Evolutionary conservation across 2,113 vertebrate species (phyloP).

Genomic region (Pelobates fuscus): DNA sequence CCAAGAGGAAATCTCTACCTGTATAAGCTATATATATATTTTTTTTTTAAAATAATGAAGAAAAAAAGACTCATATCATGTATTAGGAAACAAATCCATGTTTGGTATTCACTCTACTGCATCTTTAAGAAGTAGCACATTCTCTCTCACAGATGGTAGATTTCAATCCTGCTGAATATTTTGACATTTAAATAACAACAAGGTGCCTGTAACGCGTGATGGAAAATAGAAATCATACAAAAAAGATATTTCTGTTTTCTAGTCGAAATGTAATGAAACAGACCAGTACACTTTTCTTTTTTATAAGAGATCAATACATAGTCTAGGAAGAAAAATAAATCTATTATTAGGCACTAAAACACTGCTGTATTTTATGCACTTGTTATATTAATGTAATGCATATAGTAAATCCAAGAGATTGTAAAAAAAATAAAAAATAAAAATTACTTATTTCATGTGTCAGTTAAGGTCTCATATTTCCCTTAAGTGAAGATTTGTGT

Average conservation of each 20-base stretch:
- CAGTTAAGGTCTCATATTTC: conserved; percentile 14
- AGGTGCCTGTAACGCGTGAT: too few relatives aligned
- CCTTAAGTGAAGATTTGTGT: not conserved
- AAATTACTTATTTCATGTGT: not conserved
- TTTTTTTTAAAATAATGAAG: too few relatives aligned
- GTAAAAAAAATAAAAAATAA: conserved; percentile 16
- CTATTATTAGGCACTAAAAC: conserved; percentile 1
- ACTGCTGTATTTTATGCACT: not conserved
- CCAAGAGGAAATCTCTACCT: too few relatives aligned
- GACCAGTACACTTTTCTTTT: not conserved
- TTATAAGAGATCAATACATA: not conserved
- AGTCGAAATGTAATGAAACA: not conserved
- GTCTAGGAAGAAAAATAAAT: not conserved
- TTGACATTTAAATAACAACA: too few relatives aligned
- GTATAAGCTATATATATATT: too few relatives aligned
- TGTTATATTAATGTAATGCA: not conserved
- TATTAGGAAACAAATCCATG: too few relatives aligned
- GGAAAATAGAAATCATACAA: not conserved
- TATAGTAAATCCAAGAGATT: conserved; percentile 44
- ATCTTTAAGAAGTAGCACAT: too few relatives aligned
- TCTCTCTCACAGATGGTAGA: too few relatives aligned
- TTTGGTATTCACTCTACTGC: too few relatives aligned
- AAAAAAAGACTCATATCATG: too few relatives aligned
- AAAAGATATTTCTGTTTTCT: not conserved
- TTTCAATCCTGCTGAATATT: too few relatives aligned